Conservation (phyloP, 2,797 vertebrate genomes). For the Ctenopoma kingsleyae region DNA sequence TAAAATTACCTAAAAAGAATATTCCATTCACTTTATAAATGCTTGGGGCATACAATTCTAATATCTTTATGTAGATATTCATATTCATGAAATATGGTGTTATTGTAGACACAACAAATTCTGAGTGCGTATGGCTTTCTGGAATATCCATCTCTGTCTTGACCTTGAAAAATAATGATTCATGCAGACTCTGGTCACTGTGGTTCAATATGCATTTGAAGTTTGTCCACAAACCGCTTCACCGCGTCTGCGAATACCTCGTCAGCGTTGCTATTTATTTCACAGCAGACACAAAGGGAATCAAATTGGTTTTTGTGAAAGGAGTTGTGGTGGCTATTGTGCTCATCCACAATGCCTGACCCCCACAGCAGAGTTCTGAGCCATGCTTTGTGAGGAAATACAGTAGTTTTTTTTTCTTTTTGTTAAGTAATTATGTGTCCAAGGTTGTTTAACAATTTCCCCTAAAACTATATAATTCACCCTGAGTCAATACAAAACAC, state of each 20-base stretch:
- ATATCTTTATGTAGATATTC: neutral
- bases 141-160: slow-evolving; percentile 10
- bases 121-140: neutral
- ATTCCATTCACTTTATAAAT: no score
- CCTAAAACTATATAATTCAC: slow-evolving; percentile 32
- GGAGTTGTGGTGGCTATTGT: slow-evolving; percentile 14
- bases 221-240: slow-evolving; percentile 29
- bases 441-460: slow-evolving; percentile 38
- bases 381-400: slow-evolving; percentile 19
- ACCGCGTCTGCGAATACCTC: slow-evolving; percentile 27
- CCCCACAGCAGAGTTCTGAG: slow-evolving; percentile 9
- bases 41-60: no score
- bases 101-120: neutral
- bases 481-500: slow-evolving; percentile 45
- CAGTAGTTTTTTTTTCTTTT: slow-evolving; percentile 6
- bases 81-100: neutral
- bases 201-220: slow-evolving; percentile 25
- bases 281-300: slow-evolving; percentile 24
- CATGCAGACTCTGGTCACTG: neutral
- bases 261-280: slow-evolving; percentile 37
- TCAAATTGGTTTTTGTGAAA: slow-evolving; percentile 22
- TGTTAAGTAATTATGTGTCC: slow-evolving; percentile 35
- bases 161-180: slow-evolving; percentile 26
- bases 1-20: no score
- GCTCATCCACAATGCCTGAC: slow-evolving; percentile 15